Evolutionary conservation across 2,113 vertebrate genomes (phyloP).

Genomic region (Castor canadensis): DNA sequence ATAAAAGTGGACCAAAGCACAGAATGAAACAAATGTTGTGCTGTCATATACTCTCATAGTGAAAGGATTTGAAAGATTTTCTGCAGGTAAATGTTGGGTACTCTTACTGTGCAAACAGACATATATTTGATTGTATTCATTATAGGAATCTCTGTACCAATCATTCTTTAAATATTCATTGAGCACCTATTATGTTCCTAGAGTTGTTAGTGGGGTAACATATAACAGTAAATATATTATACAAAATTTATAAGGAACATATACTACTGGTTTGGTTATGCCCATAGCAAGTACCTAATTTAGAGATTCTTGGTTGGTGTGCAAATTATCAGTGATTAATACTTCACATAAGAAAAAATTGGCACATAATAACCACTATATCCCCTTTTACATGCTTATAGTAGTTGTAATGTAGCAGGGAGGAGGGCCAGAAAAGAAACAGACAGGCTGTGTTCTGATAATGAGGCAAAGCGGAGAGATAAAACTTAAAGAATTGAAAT

Average conservation of each 20-base stretch:
- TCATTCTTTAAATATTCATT: neutral
- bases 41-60: neutral
- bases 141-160: neutral
- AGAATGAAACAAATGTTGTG: neutral
- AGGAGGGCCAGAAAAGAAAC: too few relatives aligned
- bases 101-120: neutral
- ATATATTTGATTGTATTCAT: neutral
- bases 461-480: too few relatives aligned
- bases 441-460: too few relatives aligned
- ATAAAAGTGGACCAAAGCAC: neutral
- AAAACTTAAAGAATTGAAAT: too few relatives aligned
- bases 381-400: neutral
- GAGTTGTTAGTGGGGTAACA: neutral
- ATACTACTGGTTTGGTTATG: neutral
- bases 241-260: neutral
- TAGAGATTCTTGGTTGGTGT: neutral
- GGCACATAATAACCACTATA: neutral
- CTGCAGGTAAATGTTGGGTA: neutral
- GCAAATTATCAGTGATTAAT: neutral
- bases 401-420: neutral
- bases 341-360: neutral
- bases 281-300: neutral
- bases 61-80: neutral
- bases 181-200: neutral
- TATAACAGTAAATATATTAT: neutral